Percentiles rank a stretch among this genome's conserved stretches.
phyloP scores from a whole-genome alignment of 1,140 invertebrate species.

The Metopolophium dirhodum region DNA sequence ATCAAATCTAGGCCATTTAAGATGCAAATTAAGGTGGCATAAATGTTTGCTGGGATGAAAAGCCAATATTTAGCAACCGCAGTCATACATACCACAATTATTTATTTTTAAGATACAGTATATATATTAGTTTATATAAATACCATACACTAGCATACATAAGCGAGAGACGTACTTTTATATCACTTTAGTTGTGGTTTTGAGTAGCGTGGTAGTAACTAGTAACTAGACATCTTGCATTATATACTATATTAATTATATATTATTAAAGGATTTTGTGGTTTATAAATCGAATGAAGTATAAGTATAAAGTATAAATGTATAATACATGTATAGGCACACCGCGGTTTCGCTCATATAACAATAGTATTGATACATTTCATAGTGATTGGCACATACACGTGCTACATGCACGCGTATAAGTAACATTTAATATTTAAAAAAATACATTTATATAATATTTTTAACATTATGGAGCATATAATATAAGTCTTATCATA shows the following conservation, averaged over 20 bases:
- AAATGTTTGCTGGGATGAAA: background rate
- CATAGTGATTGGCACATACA: background rate
- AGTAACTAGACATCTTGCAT: background rate
- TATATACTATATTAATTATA: background rate
- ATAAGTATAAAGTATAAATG: background rate
- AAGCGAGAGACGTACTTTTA: background rate
- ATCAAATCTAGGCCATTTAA: background rate
- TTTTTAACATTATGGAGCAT: background rate
- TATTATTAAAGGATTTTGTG: background rate
- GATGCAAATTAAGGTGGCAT: background rate
- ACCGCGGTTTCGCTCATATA: background rate
- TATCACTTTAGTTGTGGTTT: background rate
- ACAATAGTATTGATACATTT: background rate
- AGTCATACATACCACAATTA: background rate
- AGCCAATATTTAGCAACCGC: background rate
- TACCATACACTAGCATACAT: background rate
- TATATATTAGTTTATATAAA: background rate
- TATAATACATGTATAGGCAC: background rate
- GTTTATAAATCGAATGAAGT: background rate
- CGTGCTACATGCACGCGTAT: background rate
- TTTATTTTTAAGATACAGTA: background rate
- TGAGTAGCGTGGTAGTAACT: background rate
- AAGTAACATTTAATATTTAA: background rate
- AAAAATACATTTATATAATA: background rate
- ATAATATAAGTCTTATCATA: background rate